These are phyloP conservation scores for Nestor notabilis DNA, from an alignment of 2,113 vertebrate species.

Conservation along the genomic window DNA sequence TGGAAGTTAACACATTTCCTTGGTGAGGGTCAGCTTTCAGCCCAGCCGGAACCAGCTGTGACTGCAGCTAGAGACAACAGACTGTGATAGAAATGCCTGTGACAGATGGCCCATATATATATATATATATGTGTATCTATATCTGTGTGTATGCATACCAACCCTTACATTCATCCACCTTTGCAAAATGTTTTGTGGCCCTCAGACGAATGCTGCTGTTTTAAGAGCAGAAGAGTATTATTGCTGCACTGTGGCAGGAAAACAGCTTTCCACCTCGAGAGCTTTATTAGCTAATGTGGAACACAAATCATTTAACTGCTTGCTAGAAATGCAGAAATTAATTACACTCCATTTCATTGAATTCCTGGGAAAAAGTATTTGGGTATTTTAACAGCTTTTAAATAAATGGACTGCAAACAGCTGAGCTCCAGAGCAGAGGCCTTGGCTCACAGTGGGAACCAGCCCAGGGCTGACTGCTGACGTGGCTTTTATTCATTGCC, in stretches of 20 bases:
- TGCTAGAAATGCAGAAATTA: background rate
- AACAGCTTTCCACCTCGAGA: background rate
- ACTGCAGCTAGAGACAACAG: background rate
- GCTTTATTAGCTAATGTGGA: background rate
- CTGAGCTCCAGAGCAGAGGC: background rate
- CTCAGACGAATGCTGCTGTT: background rate
- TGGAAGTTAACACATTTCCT: conserved; percentile 26
- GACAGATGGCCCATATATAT: background rate
- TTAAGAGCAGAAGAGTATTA: background rate
- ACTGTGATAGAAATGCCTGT: background rate
- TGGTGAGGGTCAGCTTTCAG: conserved; percentile 41
- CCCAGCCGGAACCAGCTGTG: conserved; percentile 17
- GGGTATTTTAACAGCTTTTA: conserved; percentile 22
- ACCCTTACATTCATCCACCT: background rate
- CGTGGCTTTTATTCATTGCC: background rate
- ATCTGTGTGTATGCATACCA: background rate
- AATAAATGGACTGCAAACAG: conserved; percentile 10
- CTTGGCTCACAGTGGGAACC: background rate
- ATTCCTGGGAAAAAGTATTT: background rate
- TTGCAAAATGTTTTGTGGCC: background rate
- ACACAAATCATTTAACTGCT: background rate
- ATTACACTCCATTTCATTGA: background rate
- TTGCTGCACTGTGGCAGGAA: background rate
- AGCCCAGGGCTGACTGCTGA: conserved; percentile 40
- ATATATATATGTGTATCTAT: background rate